Evolutionary conservation across 2,797 vertebrate species (phyloP).

Genomic region (Buceros bicornis): DNA sequence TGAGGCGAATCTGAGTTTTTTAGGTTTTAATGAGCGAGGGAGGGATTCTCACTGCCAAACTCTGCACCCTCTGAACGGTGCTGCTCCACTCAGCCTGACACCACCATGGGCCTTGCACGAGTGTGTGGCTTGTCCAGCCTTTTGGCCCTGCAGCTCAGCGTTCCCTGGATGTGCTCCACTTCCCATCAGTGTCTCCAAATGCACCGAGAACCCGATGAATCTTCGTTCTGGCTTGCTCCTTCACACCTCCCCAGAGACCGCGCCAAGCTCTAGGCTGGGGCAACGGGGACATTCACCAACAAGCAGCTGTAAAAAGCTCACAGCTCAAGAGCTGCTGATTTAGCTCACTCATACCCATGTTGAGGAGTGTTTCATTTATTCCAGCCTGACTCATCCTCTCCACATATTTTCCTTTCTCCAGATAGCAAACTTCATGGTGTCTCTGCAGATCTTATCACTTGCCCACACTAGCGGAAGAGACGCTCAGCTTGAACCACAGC

Average conservation of each 20-base stretch:
- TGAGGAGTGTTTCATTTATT: conserved; percentile 2
- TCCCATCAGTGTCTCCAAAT: rapidly evolving
- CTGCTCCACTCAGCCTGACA: background rate
- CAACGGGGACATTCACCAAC: background rate
- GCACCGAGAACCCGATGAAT: rapidly evolving
- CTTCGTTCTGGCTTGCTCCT: background rate
- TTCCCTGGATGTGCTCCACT: rapidly evolving
- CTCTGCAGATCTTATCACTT: background rate
- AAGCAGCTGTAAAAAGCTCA: background rate
- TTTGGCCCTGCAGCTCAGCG: background rate
- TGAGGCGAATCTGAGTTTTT: background rate
- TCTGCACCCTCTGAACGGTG: rapidly evolving
- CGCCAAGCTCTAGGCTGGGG: background rate
- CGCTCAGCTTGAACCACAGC: rapidly evolving
- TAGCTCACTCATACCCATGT: background rate
- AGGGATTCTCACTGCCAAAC: background rate
- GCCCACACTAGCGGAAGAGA: background rate
- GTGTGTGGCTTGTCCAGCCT: too few species aligned
- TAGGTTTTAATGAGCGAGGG: rapidly evolving
- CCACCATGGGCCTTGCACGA: rapidly evolving
- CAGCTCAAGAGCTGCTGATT: background rate
- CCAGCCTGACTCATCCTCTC: conserved; percentile 13
- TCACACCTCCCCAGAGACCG: background rate
- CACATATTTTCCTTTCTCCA: background rate
- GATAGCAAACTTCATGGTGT: background rate